Percentiles rank a stretch among this genome's conserved stretches.
These are phyloP conservation scores for Peribatodes rhomboidaria DNA, from an alignment of 2,888 invertebrate species.

Conservation along the genomic window DNA sequence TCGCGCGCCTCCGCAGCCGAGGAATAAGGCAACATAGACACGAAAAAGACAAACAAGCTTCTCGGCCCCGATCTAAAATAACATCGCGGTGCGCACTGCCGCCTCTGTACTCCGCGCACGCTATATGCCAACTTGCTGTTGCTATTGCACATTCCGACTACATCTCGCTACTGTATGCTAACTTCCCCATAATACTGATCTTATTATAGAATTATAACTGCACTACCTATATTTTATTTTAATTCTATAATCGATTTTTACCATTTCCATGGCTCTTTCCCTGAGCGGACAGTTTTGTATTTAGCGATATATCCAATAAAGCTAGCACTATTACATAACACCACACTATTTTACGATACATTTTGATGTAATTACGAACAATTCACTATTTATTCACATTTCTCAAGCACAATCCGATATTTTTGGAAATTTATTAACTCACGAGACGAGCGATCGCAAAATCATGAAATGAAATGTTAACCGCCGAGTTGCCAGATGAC, in stretches of 20 bases:
- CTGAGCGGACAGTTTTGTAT: conserved; percentile 90
- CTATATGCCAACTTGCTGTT: conserved; percentile 59
- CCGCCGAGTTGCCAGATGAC: no score
- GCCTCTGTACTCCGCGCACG: conserved; percentile 44
- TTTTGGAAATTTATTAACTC: conserved; percentile 56
- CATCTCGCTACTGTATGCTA: not conserved
- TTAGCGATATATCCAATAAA: conserved; percentile 89
- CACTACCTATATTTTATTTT: conserved; percentile 39
- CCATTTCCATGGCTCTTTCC: conserved; percentile 93
- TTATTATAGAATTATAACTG: not conserved
- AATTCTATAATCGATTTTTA: conserved; percentile 81
- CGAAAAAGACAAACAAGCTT: conserved; percentile 64
- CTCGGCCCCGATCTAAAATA: conserved; percentile 74
- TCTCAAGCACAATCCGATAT: conserved; percentile 65
- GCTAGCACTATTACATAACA: conserved; percentile 89
- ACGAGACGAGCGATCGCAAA: conserved; percentile 63
- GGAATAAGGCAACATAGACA: conserved; percentile 44
- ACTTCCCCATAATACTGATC: not conserved
- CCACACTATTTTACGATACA: conserved; percentile 87
- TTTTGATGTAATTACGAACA: conserved; percentile 67
- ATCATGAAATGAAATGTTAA: conserved; percentile 44
- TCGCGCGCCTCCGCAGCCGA: conserved; percentile 23
- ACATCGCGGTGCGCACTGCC: conserved; percentile 58
- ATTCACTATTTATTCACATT: conserved; percentile 75
- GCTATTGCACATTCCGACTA: conserved; percentile 46